Percentiles rank a stretch among this genome's conserved stretches.
These are phyloP conservation scores for Regulus satrapa DNA, from an alignment of 2,113 vertebrate species.

Conservation along the genomic window DNA sequence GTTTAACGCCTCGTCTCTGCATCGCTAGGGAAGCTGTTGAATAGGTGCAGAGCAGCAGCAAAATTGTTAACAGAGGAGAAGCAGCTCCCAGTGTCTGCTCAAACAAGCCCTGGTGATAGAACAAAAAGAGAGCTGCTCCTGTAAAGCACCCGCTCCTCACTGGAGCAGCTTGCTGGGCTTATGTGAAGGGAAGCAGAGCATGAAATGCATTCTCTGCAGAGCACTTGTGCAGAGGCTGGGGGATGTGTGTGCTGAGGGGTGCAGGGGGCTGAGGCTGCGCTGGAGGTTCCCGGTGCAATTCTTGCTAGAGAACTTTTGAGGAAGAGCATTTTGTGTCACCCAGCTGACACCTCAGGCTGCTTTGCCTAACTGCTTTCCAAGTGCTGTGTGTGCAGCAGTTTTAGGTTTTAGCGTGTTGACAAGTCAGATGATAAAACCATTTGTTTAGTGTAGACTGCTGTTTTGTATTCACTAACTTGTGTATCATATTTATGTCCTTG, in stretches of 20 bases:
- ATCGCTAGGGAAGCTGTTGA: neutral
- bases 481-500: conserved; percentile 15
- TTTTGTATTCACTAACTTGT: neutral
- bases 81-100: neutral
- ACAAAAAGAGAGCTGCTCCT: neutral
- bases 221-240: neutral
- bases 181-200: neutral
- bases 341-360: neutral
- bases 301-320: neutral
- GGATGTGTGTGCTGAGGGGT: neutral
- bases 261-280: neutral
- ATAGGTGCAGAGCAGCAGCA: conserved; percentile 6
- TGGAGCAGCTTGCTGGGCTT: neutral
- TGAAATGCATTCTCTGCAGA: neutral
- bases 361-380: neutral
- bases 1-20: neutral
- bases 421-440: neutral
- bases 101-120: neutral
- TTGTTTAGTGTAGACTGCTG: neutral
- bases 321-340: neutral
- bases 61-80: neutral
- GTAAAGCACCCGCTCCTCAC: neutral
- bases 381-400: neutral
- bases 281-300: neutral
- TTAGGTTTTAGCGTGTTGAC: neutral